phyloP scores from a whole-genome alignment of 2,113 vertebrate species.

The Coptodon rendalli region DNA sequence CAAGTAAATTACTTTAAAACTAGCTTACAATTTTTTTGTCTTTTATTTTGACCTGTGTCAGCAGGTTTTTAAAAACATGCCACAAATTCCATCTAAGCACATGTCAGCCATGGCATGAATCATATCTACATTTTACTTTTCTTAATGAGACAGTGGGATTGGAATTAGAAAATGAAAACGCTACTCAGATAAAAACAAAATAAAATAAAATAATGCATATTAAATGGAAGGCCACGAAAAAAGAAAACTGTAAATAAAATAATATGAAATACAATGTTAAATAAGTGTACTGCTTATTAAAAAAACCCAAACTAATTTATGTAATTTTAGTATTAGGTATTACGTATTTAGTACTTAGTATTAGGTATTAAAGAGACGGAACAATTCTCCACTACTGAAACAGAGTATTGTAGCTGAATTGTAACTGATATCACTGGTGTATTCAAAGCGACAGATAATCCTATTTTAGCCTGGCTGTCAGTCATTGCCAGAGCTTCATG shows the following conservation, averaged over 20 bases:
- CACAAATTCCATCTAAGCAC: not conserved
- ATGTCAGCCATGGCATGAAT: not conserved
- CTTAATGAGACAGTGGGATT: not conserved
- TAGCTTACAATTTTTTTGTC: not conserved
- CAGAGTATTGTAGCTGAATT: not conserved
- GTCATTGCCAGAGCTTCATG: not conserved
- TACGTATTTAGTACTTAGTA: no score
- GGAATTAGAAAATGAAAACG: not conserved
- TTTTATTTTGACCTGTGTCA: not conserved
- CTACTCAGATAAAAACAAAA: not conserved
- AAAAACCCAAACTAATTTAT: rapidly evolving
- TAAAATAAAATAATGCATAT: not conserved
- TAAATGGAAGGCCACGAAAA: not conserved
- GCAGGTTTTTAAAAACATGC: not conserved
- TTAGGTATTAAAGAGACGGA: not conserved
- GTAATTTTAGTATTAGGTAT: not conserved
- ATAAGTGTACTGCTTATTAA: not conserved
- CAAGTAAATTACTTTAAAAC: not conserved
- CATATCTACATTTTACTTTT: not conserved
- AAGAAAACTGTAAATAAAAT: not conserved
- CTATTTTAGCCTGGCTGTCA: not conserved
- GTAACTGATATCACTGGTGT: not conserved
- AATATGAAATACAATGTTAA: not conserved
- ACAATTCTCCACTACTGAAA: not conserved
- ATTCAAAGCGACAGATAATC: not conserved